phyloP scores from a whole-genome alignment of 2,797 vertebrate genomes.

The Falco novaeseelandiae region DNA sequence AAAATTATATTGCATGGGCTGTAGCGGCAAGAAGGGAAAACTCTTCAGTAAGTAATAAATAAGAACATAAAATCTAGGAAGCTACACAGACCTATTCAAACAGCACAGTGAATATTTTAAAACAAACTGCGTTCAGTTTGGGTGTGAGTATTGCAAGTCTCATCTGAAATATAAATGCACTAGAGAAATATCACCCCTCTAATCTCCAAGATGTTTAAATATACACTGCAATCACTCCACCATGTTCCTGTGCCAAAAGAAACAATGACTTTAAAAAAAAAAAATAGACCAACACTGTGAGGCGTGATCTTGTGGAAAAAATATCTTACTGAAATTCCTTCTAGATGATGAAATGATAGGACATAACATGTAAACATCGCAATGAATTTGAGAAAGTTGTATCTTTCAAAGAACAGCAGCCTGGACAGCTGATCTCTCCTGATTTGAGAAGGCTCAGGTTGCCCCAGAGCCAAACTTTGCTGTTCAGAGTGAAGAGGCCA shows the following conservation, averaged over 20 bases:
- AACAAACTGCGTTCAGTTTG: neutral
- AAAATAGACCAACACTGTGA: neutral
- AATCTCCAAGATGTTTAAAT: neutral
- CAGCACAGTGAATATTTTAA: neutral
- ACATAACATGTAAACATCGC: neutral
- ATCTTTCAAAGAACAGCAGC: neutral
- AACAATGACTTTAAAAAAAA: neutral
- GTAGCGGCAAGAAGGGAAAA: neutral
- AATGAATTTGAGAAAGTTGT: neutral
- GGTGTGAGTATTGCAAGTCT: neutral
- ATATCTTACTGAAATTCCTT: neutral
- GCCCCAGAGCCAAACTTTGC: neutral
- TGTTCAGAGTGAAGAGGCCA: neutral
- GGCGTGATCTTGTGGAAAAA: neutral
- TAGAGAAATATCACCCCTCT: neutral
- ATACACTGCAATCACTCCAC: neutral
- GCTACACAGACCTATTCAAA: neutral
- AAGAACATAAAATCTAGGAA: neutral
- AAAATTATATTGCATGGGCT: neutral
- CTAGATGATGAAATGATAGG: neutral
- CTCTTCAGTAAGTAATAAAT: neutral
- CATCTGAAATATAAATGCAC: neutral
- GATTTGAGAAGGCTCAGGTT: neutral
- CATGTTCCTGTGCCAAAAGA: neutral
- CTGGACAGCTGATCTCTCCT: neutral